Evolutionary conservation across 2,888 invertebrate genomes (phyloP).

Genomic region (Gnatocerus cornutus): DNA sequence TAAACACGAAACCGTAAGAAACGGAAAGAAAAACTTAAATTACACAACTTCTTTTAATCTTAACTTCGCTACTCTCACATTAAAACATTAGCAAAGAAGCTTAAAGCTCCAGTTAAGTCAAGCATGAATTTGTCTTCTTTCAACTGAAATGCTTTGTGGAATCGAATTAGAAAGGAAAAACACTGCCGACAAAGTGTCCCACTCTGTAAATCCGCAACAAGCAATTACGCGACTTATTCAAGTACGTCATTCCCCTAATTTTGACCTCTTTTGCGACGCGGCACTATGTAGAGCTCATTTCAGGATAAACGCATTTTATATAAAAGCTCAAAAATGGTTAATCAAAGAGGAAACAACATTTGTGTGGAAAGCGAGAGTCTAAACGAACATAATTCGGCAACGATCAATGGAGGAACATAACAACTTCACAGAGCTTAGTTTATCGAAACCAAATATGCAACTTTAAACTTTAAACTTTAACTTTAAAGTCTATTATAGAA

Average conservation of each 20-base stretch:
- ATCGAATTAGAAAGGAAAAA: constrained; percentile 53
- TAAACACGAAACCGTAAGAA: constrained; percentile 42
- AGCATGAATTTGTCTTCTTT: constrained; percentile 58
- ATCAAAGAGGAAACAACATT: too few relatives aligned
- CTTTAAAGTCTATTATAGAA: too few relatives aligned
- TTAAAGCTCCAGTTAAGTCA: constrained; percentile 57
- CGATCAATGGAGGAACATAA: too few relatives aligned
- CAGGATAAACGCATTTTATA: too few relatives aligned
- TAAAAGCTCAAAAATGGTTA: too few relatives aligned
- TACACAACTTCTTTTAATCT: constrained; percentile 58
- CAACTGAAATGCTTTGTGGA: constrained; percentile 51
- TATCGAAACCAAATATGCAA: too few relatives aligned
- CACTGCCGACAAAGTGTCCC: constrained; percentile 12
- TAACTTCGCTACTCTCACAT: constrained; percentile 57
- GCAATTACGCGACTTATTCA: constrained; percentile 29
- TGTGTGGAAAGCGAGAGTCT: too few relatives aligned
- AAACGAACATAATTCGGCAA: too few relatives aligned
- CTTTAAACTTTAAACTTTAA: too few relatives aligned
- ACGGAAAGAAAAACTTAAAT: constrained; percentile 56
- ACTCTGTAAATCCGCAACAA: constrained; percentile 30
- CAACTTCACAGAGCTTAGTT: too few relatives aligned
- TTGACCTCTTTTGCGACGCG: constrained; percentile 3
- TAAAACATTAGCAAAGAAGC: constrained; percentile 61
- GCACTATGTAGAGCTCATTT: too few relatives aligned
- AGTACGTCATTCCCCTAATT: constrained; percentile 16